Conservation (phyloP, 53 echinoderm and acorn worm species). For the Echinometra lucunter region DNA sequence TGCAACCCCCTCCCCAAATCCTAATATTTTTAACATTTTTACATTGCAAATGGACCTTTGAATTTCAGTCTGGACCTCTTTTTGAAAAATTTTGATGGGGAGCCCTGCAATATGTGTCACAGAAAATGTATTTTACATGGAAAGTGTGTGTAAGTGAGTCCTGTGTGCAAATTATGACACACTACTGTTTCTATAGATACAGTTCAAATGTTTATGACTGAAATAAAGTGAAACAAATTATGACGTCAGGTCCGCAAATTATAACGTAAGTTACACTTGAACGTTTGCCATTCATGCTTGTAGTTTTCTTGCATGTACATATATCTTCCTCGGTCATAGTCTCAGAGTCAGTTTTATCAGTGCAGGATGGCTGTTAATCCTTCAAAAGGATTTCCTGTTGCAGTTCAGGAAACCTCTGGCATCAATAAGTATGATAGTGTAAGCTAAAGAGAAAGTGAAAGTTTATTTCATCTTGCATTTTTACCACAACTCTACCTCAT, state of each 20-base stretch:
- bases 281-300: neutral
- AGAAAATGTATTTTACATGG: too few relatives aligned
- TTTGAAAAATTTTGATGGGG: too few relatives aligned
- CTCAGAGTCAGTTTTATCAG: neutral
- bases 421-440: neutral
- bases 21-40: too few relatives aligned
- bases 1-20: too few relatives aligned
- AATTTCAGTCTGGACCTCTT: too few relatives aligned
- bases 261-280: neutral
- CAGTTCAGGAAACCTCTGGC: neutral
- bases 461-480: neutral
- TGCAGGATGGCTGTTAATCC: neutral
- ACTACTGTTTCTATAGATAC: neutral
- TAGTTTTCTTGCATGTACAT: neutral
- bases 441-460: neutral
- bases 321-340: neutral
- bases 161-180: neutral
- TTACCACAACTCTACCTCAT: neutral
- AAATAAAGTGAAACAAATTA: neutral
- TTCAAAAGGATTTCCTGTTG: neutral
- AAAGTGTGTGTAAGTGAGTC: neutral
- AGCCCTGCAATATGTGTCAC: too few relatives aligned
- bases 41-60: too few relatives aligned
- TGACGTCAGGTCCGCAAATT: neutral
- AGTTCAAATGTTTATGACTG: neutral